Conservation (phyloP, 2,113 vertebrate species). For the Motacilla tschutschensis region DNA sequence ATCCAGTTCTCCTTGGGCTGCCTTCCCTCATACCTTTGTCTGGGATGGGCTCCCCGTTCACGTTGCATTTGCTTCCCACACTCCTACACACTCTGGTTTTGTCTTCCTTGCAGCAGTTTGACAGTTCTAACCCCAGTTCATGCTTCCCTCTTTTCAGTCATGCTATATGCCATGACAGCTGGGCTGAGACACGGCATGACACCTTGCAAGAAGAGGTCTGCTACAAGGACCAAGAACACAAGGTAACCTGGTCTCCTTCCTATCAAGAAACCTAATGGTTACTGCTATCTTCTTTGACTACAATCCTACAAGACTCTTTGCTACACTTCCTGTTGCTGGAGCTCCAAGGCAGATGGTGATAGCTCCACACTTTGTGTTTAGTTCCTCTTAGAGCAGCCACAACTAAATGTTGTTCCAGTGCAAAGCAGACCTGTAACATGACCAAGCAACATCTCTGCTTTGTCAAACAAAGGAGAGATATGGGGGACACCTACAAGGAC, state of each 20-base stretch:
- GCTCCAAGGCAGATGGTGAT: background rate
- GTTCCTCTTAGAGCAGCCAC: background rate
- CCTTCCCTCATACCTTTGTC: background rate
- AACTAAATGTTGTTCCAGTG: background rate
- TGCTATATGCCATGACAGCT: background rate
- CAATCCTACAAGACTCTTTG: background rate
- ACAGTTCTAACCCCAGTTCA: background rate
- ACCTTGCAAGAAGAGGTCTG: background rate
- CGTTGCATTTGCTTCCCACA: fast-evolving
- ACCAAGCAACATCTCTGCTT: background rate
- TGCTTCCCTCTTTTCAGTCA: background rate
- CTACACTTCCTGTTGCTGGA: background rate
- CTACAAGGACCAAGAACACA: background rate
- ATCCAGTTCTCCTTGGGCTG: background rate
- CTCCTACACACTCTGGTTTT: background rate
- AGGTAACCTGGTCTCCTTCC: background rate
- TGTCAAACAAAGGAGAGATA: background rate
- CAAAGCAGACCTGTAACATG: background rate
- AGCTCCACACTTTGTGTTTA: background rate
- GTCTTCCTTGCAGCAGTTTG: background rate
- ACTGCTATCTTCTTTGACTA: background rate
- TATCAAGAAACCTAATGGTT: background rate
- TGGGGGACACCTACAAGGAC: background rate
- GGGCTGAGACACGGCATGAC: background rate
- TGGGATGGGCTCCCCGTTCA: background rate